Conservation (phyloP, 2,888 invertebrate species). For the Drosophila austrosaltans region DNA sequence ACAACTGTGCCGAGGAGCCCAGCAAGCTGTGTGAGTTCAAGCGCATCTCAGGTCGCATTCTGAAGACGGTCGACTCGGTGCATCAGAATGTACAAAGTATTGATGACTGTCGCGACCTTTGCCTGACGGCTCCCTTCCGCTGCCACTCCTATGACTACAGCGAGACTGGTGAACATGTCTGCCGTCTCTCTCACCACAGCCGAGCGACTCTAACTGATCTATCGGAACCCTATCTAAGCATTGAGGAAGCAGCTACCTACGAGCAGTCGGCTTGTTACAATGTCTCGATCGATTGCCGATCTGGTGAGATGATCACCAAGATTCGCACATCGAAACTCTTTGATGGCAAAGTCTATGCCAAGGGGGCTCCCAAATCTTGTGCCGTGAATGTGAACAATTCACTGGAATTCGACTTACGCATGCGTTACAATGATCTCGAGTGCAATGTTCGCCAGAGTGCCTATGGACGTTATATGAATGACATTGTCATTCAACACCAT, state of each 20-base stretch:
- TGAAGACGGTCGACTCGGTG: conserved; percentile 97
- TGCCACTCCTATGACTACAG: conserved; percentile 97
- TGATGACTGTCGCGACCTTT: conserved; percentile 94
- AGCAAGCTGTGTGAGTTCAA: conserved; percentile 97
- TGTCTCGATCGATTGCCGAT: conserved; percentile 94
- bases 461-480: conserved; percentile 92
- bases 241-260: conserved; percentile 95
- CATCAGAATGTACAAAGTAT: conserved; percentile 94
- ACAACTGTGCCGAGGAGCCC: conserved; percentile 96
- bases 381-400: conserved; percentile 94
- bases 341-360: conserved; percentile 96
- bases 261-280: conserved; percentile 96
- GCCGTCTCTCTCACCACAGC: conserved; percentile 95
- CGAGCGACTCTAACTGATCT: conserved; percentile 94
- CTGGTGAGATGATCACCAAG: conserved; percentile 95
- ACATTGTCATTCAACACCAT: conserved; percentile 96
- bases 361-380: conserved; percentile 96
- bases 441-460: conserved; percentile 95
- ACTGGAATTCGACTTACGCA: conserved; percentile 94
- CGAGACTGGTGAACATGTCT: conserved; percentile 95
- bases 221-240: conserved; percentile 94
- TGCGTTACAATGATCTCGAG: conserved; percentile 95
- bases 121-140: conserved; percentile 93
- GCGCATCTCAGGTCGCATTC: conserved; percentile 92
- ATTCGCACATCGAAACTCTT: conserved; percentile 95